Conservation (phyloP, 2,797 vertebrate species). For the Brachyrhaphis roseni region DNA sequence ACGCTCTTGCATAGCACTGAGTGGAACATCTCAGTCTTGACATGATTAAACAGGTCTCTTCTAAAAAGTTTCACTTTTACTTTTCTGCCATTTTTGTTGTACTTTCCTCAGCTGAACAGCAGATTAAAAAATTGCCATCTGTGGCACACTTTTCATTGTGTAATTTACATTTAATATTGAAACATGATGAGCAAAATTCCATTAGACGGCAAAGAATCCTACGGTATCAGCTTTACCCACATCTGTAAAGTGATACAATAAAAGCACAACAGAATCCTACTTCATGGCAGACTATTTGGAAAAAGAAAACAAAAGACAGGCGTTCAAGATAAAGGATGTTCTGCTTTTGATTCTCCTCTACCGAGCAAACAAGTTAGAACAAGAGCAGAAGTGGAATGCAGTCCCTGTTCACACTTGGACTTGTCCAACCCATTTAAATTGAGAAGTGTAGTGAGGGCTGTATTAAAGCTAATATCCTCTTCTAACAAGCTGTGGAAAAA, state of each 20-base stretch:
- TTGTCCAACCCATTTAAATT: background rate
- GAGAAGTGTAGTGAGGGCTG: background rate
- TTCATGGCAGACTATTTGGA: background rate
- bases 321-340: background rate
- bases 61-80: background rate
- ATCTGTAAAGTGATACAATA: background rate
- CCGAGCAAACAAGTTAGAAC: background rate
- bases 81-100: background rate
- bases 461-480: background rate
- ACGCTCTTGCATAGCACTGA: background rate
- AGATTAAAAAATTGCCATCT: background rate
- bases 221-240: background rate
- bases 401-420: background rate
- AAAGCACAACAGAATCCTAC: background rate
- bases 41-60: background rate
- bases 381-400: background rate
- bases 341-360: background rate
- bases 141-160: background rate
- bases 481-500: background rate
- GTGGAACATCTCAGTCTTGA: background rate
- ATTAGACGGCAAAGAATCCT: background rate
- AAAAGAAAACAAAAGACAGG: background rate
- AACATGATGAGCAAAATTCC: background rate
- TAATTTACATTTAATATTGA: background rate
- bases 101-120: background rate